Percentiles rank a stretch among this genome's conserved stretches.
These are phyloP conservation scores for Pangasianodon hypophthalmus DNA, from an alignment of 2,113 vertebrate species.

Conservation along the genomic window DNA sequence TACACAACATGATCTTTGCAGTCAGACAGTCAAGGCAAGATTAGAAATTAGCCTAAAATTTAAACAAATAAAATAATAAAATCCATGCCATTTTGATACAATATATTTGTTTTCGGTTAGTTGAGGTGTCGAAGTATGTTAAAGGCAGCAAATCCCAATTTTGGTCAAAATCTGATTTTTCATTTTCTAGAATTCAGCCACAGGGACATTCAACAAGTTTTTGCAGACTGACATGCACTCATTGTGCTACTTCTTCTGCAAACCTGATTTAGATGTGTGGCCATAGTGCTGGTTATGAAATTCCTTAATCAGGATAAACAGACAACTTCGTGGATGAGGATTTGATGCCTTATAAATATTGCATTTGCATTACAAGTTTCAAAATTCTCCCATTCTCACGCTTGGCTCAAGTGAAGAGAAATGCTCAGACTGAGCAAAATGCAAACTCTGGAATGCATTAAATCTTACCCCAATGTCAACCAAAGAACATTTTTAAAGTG, in stretches of 20 bases:
- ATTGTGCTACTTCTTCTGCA: not conserved
- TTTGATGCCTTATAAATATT: not conserved
- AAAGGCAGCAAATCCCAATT: not conserved
- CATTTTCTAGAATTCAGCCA: not conserved
- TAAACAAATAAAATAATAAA: not conserved
- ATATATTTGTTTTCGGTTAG: not conserved
- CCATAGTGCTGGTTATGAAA: not conserved
- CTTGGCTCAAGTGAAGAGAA: not conserved
- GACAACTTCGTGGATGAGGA: not conserved
- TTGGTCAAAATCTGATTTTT: not conserved
- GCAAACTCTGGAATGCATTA: not conserved
- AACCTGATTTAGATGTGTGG: not conserved
- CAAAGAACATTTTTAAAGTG: not conserved
- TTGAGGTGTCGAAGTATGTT: not conserved
- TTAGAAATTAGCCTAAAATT: not conserved
- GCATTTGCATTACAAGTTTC: not conserved
- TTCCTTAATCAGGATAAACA: not conserved
- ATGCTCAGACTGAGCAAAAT: not conserved
- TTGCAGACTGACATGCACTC: not conserved
- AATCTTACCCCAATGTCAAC: not conserved
- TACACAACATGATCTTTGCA: not conserved
- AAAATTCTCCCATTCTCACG: not conserved
- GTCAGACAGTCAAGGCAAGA: not conserved
- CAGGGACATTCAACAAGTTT: not conserved
- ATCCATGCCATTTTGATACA: not conserved